phyloP scores from a whole-genome alignment of 2,797 vertebrate species.

The Crocidura indochinensis region DNA sequence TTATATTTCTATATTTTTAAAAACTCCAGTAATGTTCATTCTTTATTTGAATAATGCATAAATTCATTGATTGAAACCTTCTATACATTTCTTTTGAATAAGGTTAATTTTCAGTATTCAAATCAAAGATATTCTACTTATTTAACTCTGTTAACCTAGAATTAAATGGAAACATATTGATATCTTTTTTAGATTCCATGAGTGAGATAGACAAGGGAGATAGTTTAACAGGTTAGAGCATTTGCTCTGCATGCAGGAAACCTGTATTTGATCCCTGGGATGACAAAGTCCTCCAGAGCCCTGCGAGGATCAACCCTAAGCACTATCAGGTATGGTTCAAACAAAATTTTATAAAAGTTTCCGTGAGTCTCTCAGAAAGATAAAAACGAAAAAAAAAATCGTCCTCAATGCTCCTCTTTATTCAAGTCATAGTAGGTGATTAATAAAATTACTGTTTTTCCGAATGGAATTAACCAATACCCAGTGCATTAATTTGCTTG shows the following conservation, averaged over 20 bases:
- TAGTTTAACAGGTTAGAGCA: too few relatives aligned
- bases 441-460: slow-evolving; percentile 49
- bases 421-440: slow-evolving; percentile 10
- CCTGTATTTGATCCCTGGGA: too few relatives aligned
- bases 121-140: background rate
- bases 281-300: too few relatives aligned
- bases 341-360: too few relatives aligned
- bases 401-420: slow-evolving; percentile 47
- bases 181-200: slow-evolving; percentile 24
- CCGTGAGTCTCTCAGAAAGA: too few relatives aligned
- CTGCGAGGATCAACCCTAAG: too few relatives aligned
- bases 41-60: background rate
- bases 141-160: slow-evolving; percentile 5
- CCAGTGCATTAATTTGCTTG: slow-evolving; percentile 25
- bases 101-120: slow-evolving; percentile 53
- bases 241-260: too few relatives aligned
- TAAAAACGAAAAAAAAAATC: background rate
- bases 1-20: background rate
- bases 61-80: slow-evolving; percentile 37
- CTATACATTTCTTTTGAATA: background rate
- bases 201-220: too few relatives aligned
- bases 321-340: too few relatives aligned
- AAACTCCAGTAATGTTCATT: slow-evolving; percentile 30
- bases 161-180: background rate
- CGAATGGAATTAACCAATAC: slow-evolving; percentile 32